Evolutionary conservation across 2,888 invertebrate species (phyloP), one percentile per base, ranked within the genome.

Genomic region (Baccha elongata): DNA sequence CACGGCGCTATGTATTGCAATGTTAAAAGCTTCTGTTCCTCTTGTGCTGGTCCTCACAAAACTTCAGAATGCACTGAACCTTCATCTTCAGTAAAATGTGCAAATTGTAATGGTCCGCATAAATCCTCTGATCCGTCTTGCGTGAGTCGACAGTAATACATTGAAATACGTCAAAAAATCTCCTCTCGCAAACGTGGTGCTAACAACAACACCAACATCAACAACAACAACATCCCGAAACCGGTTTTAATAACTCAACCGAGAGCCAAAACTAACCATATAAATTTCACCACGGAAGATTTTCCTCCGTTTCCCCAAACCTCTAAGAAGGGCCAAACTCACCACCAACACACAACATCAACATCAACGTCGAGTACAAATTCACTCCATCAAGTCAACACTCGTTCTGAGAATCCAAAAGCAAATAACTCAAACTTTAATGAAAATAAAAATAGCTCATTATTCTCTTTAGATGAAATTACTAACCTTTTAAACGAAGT

Each of bases 391-490:
- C 3, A 15, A 10, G 19, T 17, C 17, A 53, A 13, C 53, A 11
- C 53, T 17, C 19, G 53, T 26, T 32, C 53, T 17, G 37, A 15
- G 15, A 40, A 13, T 5, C 15, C 15, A 15, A 52, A 26, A 13
- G n/a, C 5, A 6, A 11, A 23, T 13, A 23, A 3, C 13, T 50
- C 50, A 50, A 35, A 35, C 35, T 35, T 40, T 15, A 40, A 3
- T 40, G 40, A 15, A 40, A 40, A 40, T 5, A 40, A 40, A 1
- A 40, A 40, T 1, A 37, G n/a, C 4, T 37, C 40, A 13, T 13
- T 40, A 40, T 40, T 40, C 15, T n/a, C 35, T 35, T 35, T 35
- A n/a, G 35, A 35, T 35, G n/a, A 42, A 35, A 35, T 35, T 35
- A n/a, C 40, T 40, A 40, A 40, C 15, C 40, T 40, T 40, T 13